A percentile compares a stretch with the other conserved stretches of the same genome.
These are phyloP conservation scores for Pao palembangensis DNA, from an alignment of 2,113 vertebrate species.

Conservation along the genomic window DNA sequence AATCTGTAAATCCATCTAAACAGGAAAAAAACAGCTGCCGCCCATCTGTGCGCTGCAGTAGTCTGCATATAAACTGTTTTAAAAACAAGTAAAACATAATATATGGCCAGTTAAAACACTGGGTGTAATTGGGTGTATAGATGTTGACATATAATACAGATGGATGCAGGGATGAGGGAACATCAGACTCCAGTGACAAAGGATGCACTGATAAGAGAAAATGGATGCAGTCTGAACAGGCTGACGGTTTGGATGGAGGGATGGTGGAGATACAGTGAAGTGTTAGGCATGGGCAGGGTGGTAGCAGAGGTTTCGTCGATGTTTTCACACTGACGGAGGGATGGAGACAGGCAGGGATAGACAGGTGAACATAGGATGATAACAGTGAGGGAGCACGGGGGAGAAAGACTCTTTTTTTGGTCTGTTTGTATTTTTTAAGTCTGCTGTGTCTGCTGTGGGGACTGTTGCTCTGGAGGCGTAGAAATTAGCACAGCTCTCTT, in stretches of 20 bases:
- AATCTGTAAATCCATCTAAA: too few relatives aligned
- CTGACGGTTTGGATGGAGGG: slow-evolving; percentile 2
- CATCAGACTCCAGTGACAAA: background rate
- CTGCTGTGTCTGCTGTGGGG: slow-evolving; percentile 12
- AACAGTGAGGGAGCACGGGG: background rate
- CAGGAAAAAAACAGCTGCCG: too few relatives aligned
- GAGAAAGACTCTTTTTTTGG: background rate
- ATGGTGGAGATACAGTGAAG: slow-evolving; percentile 12
- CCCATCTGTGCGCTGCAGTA: too few relatives aligned
- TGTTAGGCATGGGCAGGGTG: slow-evolving; percentile 10
- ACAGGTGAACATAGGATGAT: slow-evolving; percentile 12
- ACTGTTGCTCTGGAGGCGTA: slow-evolving; percentile 26
- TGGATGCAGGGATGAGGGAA: background rate
- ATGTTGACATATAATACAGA: background rate
- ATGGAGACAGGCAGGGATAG: slow-evolving; percentile 11
- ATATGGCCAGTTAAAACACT: background rate
- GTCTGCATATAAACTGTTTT: background rate
- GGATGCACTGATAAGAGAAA: background rate
- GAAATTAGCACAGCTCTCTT: slow-evolving; percentile 19
- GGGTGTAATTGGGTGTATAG: background rate
- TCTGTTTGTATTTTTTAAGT: slow-evolving; percentile 9
- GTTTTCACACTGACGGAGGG: background rate
- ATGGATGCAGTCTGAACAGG: slow-evolving; percentile 1
- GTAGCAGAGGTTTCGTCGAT: slow-evolving; percentile 5
- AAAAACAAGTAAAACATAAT: background rate